These are phyloP conservation scores for Pelecanoides urinatrix DNA, from an alignment of 2,113 vertebrate species.

Conservation along the genomic window DNA sequence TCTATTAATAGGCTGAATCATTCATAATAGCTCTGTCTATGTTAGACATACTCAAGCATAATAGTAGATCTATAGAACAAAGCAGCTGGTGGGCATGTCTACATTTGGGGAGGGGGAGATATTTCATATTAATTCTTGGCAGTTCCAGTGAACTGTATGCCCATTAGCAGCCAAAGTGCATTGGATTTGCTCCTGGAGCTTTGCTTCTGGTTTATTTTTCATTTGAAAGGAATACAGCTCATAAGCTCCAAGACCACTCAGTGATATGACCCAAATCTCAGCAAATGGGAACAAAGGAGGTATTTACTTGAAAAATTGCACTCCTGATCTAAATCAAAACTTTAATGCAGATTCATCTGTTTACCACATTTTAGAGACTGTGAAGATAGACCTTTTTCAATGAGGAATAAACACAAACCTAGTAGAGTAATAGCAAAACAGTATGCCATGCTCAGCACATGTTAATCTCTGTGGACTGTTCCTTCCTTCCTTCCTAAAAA, in stretches of 20 bases:
- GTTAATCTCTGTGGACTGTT: not conserved
- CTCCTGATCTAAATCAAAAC: not conserved
- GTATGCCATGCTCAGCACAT: not conserved
- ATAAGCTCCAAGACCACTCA: not conserved
- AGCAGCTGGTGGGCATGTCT: not conserved
- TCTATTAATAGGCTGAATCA: not conserved
- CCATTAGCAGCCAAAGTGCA: conserved; percentile 14
- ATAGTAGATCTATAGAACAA: not conserved
- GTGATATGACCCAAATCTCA: not conserved
- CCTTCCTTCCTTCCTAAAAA: not conserved
- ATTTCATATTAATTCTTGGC: conserved; percentile 28
- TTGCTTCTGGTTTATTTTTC: conserved; percentile 48
- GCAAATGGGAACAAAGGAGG: not conserved
- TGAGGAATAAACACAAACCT: not conserved
- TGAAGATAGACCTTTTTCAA: not conserved
- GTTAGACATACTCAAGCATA: not conserved
- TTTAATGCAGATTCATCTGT: not conserved
- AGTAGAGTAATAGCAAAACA: not conserved
- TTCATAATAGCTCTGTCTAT: not conserved
- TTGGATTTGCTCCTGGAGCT: conserved; percentile 24
- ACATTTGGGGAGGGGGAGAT: not conserved
- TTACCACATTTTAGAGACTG: not conserved
- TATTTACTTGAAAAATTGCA: not conserved
- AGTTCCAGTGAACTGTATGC: not conserved
- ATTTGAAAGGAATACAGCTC: conserved; percentile 33